Base-by-base conservation (phyloP, 2,888 invertebrate genomes). In the Drosophila setosimentum region DNA sequence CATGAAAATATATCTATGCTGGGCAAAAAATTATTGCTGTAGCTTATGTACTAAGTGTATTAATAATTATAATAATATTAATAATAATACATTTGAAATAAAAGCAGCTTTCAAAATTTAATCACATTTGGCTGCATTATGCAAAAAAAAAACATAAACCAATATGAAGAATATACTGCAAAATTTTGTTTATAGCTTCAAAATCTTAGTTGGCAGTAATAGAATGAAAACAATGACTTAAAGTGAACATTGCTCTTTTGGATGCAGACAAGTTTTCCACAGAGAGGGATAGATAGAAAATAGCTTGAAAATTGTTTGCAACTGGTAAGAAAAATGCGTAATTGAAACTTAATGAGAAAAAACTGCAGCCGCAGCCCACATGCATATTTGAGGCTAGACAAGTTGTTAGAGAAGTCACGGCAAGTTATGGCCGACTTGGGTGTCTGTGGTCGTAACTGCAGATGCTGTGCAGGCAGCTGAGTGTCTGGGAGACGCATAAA, bases 341-440 rank as follows among this genome's bases (percentile, higher is more conserved):
- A 85, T 89, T 89, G 89, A 85, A 85, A 87, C 89, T 84, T 85
- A 85, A 85, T 87, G 85, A 82, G 80, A 67, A 73, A 74, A 72
- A 66, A 64, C 76, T 73, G 68, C 62, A 62, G 63, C 68, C 68
- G 30, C 69, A 68, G 60, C 62, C 65, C 35, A 45, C 69, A 69
- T 72, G 83, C 70, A 88, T 88, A 80, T 68, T 76, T 80, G 67
- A 53, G 82, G 69, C 57, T 32, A 49, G 55, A 18, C 50, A 54
- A 60, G 61, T 64, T 65, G 66, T 4, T 50, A n/a, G 40, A n/a
- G 33, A 11, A 57, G 58, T 68, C 68, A 27, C 29, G 37, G 13
- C 45, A 55, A 35, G 37, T 33, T 33, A 3, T 1, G 35, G 29
- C 11, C n/a, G 13, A 37, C 32, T 37, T 51, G 33, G 27, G 30